Evolutionary conservation across 2,113 vertebrate species (phyloP), one percentile per base, ranked within the genome.

Genomic region (Loxodonta africana): DNA sequence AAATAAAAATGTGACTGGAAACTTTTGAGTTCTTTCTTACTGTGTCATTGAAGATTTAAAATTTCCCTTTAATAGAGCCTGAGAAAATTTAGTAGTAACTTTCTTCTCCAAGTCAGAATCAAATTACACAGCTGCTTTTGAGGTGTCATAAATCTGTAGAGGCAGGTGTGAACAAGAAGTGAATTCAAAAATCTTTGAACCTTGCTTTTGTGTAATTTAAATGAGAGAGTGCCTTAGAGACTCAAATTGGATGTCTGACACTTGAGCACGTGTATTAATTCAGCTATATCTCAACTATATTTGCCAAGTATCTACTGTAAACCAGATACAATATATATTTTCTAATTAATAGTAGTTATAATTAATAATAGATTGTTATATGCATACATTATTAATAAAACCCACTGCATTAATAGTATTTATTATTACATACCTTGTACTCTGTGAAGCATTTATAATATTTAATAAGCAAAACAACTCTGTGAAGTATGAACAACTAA

Each of bases 1-100:
- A 97, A 99, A 98, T 97, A 97, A 97, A 92, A 97, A 82, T 94
- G 78, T 86, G 96, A 21, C 83, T 95, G 90, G 92, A 96, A 95
- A 89, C 62, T 80, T 77, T 80, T 69, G 14, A 86, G 81, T 90
- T 97, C 97, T 92, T 98, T 98, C 96, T 91, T 96, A 21, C 25
- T 12, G 6, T 91, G 93, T 96, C 90, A 51, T 60, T 97, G 93
- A 97, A 83, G 74, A 98, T 81, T 91, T 98, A 91, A 95, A 91
- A 86, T 77, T 97, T 90, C 88, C 87, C 46, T 96, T 90, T 97
- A 97, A 96, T 25, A 6, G 60, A 18, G 77, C 60, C 21, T 12
- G 30, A 95, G 95, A 53, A 88, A 94, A 98, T 97, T 88, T 97
- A 90, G 89, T 95, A 95, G 57, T 90, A 92, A 85, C 86, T 96